A percentile compares a stretch with the other conserved stretches of the same genome.
These are phyloP conservation scores for Xanthorhoe designata DNA, from an alignment of 2,888 invertebrate species.

Conservation along the genomic window DNA sequence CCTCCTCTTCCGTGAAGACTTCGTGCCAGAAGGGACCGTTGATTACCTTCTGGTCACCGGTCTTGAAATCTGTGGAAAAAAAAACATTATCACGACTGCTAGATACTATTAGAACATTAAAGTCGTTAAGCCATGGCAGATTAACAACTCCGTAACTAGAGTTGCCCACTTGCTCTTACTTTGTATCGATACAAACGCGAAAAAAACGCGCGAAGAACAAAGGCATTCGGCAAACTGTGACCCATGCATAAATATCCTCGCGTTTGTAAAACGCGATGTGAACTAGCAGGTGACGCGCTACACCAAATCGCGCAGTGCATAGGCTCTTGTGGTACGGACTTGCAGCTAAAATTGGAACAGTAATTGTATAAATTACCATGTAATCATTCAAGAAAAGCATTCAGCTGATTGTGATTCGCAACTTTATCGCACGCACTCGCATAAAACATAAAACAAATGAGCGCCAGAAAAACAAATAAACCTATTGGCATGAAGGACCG, in stretches of 20 bases:
- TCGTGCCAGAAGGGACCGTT: constrained; percentile 80
- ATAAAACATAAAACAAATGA: constrained; percentile 9
- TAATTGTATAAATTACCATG: not conserved
- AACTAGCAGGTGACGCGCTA: no score
- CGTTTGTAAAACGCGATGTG: no score
- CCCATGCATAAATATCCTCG: no score
- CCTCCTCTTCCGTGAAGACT: constrained; percentile 76
- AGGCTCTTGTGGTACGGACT: no score
- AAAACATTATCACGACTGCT: not conserved
- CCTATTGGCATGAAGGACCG: not conserved
- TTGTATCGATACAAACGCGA: no score
- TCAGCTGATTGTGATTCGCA: not conserved
- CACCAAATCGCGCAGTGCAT: no score
- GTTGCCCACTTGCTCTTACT: no score
- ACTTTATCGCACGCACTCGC: not conserved
- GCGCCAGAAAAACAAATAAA: constrained; percentile 7
- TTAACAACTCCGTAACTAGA: no score
- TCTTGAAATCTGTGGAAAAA: constrained; percentile 69
- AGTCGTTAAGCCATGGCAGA: no score
- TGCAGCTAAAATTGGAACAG: not conserved
- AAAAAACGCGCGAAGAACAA: no score
- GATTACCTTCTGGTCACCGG: constrained; percentile 75
- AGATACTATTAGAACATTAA: no score
- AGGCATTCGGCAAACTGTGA: no score
- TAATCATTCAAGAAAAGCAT: not conserved